phyloP scores from a whole-genome alignment of 2,888 invertebrate genomes.

The Temnothorax rugatulus region DNA sequence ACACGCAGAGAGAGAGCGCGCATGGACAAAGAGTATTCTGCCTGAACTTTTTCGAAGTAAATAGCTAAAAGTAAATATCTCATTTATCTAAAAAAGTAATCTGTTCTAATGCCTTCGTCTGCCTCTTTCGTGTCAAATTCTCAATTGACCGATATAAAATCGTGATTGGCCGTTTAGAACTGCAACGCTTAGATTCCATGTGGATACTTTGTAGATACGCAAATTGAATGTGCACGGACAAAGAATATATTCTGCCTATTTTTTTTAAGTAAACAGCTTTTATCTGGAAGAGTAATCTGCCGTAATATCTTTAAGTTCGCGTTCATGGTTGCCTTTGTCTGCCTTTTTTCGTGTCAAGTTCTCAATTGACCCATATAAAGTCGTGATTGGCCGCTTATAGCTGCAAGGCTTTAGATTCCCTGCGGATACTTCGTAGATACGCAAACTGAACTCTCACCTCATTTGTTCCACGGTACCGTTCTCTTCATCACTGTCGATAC shows the following conservation, averaged over 20 bases:
- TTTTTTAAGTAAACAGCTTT: slow-evolving; percentile 9
- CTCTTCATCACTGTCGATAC: slow-evolving; percentile 70
- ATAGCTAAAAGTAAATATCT: too few species aligned
- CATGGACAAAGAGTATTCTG: not conserved
- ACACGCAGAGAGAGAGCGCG: not conserved
- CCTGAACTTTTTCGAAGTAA: not conserved
- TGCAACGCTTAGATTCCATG: not conserved
- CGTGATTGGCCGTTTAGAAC: not conserved
- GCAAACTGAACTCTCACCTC: slow-evolving; percentile 13
- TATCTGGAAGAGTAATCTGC: not conserved
- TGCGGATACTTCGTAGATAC: not conserved
- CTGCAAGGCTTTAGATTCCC: slow-evolving; percentile 8
- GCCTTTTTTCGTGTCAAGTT: not conserved
- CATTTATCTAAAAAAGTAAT: not conserved
- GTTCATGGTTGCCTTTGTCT: not conserved
- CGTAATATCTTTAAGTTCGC: not conserved
- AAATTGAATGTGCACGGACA: not conserved
- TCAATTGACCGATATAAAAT: slow-evolving; percentile 7
- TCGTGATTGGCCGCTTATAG: not conserved
- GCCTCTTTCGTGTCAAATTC: not conserved
- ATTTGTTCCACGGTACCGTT: slow-evolving; percentile 47
- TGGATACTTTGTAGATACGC: not conserved
- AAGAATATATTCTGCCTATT: not conserved
- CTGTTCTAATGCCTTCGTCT: not conserved
- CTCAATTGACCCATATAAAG: slow-evolving; percentile 9